Percentiles rank a stretch among this genome's conserved stretches.
These are phyloP conservation scores for Ceyx erithaca DNA, from an alignment of 2,797 vertebrate species.

Conservation along the genomic window DNA sequence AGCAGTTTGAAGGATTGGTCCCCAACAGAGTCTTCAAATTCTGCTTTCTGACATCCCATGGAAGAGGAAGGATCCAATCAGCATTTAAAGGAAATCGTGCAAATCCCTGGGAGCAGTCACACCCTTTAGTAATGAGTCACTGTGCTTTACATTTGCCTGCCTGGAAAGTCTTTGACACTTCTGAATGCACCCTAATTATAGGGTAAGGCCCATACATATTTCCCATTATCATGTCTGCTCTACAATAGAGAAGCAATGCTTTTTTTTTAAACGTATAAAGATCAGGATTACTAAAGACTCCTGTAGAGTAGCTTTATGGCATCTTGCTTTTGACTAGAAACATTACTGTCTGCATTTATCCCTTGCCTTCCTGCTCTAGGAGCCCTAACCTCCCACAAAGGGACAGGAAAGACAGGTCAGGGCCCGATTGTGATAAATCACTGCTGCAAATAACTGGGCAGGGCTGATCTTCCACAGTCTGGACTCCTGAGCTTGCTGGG, in stretches of 20 bases:
- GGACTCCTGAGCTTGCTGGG: not conserved
- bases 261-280: not conserved
- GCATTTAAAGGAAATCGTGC: conserved; percentile 12
- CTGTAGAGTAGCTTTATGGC: not conserved
- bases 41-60: not conserved
- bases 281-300: not conserved
- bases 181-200: conserved; percentile 22
- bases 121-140: conserved; percentile 6
- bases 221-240: conserved; percentile 11
- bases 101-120: not conserved
- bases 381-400: not conserved
- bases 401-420: not conserved
- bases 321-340: conserved; percentile 1
- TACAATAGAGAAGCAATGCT: not conserved
- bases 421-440: not conserved
- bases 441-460: not conserved
- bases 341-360: not conserved
- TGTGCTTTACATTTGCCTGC: not conserved
- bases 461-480: not conserved
- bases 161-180: not conserved
- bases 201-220: not conserved
- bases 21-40: not conserved
- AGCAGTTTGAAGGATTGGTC: not conserved
- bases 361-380: not conserved
- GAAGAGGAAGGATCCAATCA: not conserved